A percentile compares a stretch with the other conserved stretches of the same genome.
Conservation (phyloP, 2,113 vertebrate species). For the Pristiophorus japonicus region DNA sequence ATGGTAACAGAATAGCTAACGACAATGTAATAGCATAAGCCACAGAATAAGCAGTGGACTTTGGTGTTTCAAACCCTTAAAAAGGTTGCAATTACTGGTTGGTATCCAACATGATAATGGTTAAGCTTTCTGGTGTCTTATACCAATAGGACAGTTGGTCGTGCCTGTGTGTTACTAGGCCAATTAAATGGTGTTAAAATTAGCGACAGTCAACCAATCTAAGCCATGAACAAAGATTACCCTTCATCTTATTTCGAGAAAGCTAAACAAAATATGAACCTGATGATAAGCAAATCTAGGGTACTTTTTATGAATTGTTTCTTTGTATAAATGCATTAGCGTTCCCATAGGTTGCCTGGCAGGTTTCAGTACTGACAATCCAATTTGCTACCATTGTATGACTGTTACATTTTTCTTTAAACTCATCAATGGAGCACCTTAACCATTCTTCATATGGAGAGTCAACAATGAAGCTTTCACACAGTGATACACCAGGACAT, state of each 20-base stretch:
- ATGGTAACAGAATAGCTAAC: conserved; percentile 35
- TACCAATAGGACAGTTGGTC: not conserved
- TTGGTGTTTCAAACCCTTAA: not conserved
- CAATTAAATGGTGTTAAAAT: not conserved
- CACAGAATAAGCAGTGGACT: conserved; percentile 8
- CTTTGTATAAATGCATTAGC: conserved; percentile 56
- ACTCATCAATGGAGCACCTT: conserved; percentile 37
- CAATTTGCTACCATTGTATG: conserved; percentile 58
- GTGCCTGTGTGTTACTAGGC: not conserved
- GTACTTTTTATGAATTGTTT: conserved; percentile 40
- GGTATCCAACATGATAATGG: not conserved
- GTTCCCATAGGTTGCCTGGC: conserved; percentile 55
- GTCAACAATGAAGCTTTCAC: conserved; percentile 44
- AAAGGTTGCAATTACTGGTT: conserved; percentile 19
- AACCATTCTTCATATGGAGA: conserved; percentile 18
- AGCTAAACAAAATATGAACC: conserved; percentile 31
- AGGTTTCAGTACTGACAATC: conserved; percentile 56
- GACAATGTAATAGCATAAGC: not conserved
- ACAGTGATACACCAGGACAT: conserved; percentile 41
- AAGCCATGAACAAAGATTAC: conserved; percentile 23
- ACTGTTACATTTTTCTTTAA: not conserved
- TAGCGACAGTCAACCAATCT: not conserved
- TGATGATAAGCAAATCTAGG: conserved; percentile 30
- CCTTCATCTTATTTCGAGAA: conserved; percentile 8
- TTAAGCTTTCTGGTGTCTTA: not conserved